Evolutionary conservation across 2,888 invertebrate genomes (phyloP).

Genomic region (Eulithis prunata): DNA sequence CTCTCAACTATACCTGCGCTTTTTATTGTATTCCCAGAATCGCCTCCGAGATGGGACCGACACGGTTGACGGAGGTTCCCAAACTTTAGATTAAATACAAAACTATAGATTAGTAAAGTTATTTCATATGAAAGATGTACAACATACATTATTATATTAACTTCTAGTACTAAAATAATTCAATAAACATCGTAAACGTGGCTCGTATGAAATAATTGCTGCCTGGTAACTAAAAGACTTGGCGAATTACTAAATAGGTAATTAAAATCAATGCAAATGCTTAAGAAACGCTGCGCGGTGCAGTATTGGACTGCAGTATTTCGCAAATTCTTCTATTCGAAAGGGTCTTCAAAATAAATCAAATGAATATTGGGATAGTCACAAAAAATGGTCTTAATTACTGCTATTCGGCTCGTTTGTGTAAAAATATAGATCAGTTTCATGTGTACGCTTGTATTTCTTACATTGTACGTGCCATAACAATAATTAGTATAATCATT

Average conservation of each 20-base stretch:
- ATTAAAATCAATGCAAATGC: constrained; percentile 28
- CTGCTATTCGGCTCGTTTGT: constrained; percentile 70
- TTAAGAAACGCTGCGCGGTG: constrained; percentile 61
- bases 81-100: constrained; percentile 52
- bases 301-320: constrained; percentile 75
- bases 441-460: constrained; percentile 30
- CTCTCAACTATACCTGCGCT: constrained; percentile 82
- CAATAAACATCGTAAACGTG: too few relatives aligned
- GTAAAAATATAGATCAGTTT: constrained; percentile 75
- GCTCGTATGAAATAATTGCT: too few relatives aligned
- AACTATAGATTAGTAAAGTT: too few relatives aligned
- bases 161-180: too few relatives aligned
- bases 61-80: constrained; percentile 49
- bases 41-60: constrained; percentile 58
- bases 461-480: not conserved
- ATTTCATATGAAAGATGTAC: too few relatives aligned
- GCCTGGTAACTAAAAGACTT: too few relatives aligned
- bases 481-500: too few relatives aligned
- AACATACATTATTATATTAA: too few relatives aligned
- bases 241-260: not conserved
- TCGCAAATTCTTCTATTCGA: constrained; percentile 81
- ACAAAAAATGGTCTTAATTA: constrained; percentile 82
- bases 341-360: constrained; percentile 81
- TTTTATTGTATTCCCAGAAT: constrained; percentile 78
- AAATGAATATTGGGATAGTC: constrained; percentile 75